phyloP scores from a whole-genome alignment of 2,888 invertebrate genomes.

The Pristionchus arcanus region DNA sequence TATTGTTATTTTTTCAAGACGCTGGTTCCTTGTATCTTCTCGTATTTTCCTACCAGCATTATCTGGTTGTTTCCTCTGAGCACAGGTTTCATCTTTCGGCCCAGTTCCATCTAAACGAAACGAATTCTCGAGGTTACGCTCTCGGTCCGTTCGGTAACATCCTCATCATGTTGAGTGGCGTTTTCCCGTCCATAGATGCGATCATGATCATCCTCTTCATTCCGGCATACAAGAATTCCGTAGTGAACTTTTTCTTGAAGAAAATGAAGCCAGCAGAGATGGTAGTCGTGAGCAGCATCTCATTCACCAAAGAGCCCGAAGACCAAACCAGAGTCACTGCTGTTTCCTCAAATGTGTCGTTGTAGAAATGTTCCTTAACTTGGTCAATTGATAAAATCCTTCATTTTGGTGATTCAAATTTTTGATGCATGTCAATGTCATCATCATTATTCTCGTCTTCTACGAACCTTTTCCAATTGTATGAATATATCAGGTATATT shows the following conservation, averaged over 20 bases:
- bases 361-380: not conserved
- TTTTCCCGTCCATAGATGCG: not conserved
- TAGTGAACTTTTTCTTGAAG: not conserved
- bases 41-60: not conserved
- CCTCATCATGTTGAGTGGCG: not conserved
- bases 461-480: no score
- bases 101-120: no score
- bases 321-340: not conserved
- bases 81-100: not conserved
- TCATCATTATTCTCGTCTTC: no score
- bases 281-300: not conserved
- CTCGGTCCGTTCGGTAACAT: slow-evolving; percentile 15
- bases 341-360: not conserved
- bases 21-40: slow-evolving; percentile 1
- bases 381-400: not conserved
- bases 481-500: no score
- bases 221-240: not conserved
- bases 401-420: no score
- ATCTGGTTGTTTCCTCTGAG: not conserved
- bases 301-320: not conserved
- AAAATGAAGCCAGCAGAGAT: not conserved
- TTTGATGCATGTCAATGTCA: no score
- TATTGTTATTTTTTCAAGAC: not conserved
- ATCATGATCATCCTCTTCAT: not conserved
- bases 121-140: not conserved